These are phyloP conservation scores for Cetonia aurata DNA, from an alignment of 2,888 invertebrate species.

Conservation along the genomic window DNA sequence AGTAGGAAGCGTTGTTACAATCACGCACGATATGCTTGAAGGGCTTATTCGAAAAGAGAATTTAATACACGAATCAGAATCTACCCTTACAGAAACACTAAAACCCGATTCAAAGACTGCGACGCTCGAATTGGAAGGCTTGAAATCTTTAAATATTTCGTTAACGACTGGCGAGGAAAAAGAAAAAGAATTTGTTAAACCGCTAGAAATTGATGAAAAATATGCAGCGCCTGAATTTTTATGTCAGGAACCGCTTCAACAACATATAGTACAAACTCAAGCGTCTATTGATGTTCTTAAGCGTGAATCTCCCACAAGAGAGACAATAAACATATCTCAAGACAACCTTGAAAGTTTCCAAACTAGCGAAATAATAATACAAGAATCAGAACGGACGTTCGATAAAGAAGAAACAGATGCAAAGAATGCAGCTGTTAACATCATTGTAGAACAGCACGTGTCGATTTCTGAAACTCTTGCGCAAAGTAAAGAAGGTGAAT, in stretches of 20 bases:
- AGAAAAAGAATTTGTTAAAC: conserved; percentile 60
- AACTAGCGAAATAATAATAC: conserved; percentile 67
- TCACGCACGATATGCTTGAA: conserved; percentile 65
- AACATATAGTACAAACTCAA: conserved; percentile 53
- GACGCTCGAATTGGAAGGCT: conserved; percentile 63
- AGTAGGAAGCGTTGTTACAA: conserved; percentile 57
- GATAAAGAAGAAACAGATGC: conserved; percentile 58
- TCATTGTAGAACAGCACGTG: conserved; percentile 65
- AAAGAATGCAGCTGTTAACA: conserved; percentile 65
- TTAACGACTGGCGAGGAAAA: conserved; percentile 57
- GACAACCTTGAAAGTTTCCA: conserved; percentile 64
- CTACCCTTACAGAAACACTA: conserved; percentile 58
- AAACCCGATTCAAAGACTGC: conserved; percentile 63
- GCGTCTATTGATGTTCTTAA: conserved; percentile 59
- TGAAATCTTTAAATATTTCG: conserved; percentile 63
- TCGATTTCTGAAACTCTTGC: conserved; percentile 60
- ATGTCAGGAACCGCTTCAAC: conserved; percentile 53
- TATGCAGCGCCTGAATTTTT: conserved; percentile 63
- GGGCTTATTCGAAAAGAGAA: conserved; percentile 64
- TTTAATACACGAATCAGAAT: conserved; percentile 67
- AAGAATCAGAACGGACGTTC: conserved; percentile 66
- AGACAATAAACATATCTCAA: conserved; percentile 64
- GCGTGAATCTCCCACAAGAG: conserved; percentile 64
- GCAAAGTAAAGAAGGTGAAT: conserved; percentile 41
- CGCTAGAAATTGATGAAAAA: conserved; percentile 64